Conservation (phyloP, 1,140 invertebrate species). For the Nomia melanderi region DNA sequence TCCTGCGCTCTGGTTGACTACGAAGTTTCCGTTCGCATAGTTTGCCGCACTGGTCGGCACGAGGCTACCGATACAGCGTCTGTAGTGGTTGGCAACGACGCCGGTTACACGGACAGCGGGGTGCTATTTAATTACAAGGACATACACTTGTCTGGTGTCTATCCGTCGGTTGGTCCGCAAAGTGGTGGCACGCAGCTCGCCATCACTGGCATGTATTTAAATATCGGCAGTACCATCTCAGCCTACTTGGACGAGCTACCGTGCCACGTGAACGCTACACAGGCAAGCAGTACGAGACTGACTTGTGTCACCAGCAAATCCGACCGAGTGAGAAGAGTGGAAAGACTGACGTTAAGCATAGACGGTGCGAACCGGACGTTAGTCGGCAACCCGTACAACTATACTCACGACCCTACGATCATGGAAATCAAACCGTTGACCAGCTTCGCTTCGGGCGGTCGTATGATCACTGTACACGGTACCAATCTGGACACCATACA, state of each 20-base stretch:
- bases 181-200: constrained; percentile 96
- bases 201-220: constrained; percentile 94
- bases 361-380: constrained; percentile 91
- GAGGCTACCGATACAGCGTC: constrained; percentile 88
- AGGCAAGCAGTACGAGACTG: constrained; percentile 93
- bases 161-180: constrained; percentile 93
- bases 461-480: constrained; percentile 95
- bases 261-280: constrained; percentile 93
- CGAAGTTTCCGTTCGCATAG: constrained; percentile 94
- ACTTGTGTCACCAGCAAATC: constrained; percentile 92
- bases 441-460: constrained; percentile 94
- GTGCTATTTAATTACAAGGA: constrained; percentile 95
- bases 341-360: constrained; percentile 88
- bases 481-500: constrained; percentile 95
- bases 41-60: constrained; percentile 92
- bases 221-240: constrained; percentile 94
- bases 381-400: constrained; percentile 89
- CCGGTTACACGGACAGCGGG: constrained; percentile 92
- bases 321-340: constrained; percentile 82
- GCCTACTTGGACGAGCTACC: constrained; percentile 94
- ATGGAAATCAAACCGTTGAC: constrained; percentile 94
- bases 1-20: constrained; percentile 94
- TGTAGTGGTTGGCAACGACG: constrained; percentile 93
- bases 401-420: constrained; percentile 95
- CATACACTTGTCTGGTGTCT: constrained; percentile 89